Base-by-base conservation (phyloP, 1,140 invertebrate genomes). In the Eciton burchellii region DNA sequence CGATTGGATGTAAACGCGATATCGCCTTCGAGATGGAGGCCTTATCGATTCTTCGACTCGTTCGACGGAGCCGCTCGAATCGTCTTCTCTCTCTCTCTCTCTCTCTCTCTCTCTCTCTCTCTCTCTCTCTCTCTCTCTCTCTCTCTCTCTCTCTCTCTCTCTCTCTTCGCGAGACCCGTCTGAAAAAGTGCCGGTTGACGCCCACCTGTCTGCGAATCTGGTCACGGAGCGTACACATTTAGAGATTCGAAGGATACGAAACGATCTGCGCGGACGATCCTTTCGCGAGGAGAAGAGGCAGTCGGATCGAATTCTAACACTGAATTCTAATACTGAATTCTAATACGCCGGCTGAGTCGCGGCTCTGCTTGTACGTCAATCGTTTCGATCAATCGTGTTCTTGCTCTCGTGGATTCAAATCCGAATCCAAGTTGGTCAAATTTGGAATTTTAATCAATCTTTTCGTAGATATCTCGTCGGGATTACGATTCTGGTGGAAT, bases 1-100 rank as follows among this genome's bases (percentile, higher is more conserved):
- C 86, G 56, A 21, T 57, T 56, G 60, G 85, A 87, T 87, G 68
- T 81, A 59, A 87, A 86, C 65, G 16, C 68, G 84, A 87, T 79
- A 83, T 56, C 43, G 21, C 35, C 41, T 66, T 21, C 59, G 16
- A 45, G 26, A 49, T n/a, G 26, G 16, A 60, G 29, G 43, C 26
- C 14, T 83, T 86, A 87, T 86, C 81, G 68, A 52, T 29, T n/a
- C 70, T 79, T 86, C 43, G 63, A 85, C 52, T 9, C 35, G 19
- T 74, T 74, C 49, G 9, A 56, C n/a, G n/a, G n/a, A n/a, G n/a
- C 21, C 45, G 35, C 35, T 2, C 35, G 66, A 57, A 81, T 52
- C 60, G 54, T 79, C 49, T 41, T 86, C 35, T 21, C 35, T 41
- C 62, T 49, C 73, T 35, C n/a, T n/a, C n/a, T n/a, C n/a, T n/a